A percentile compares a stretch with the other conserved stretches of the same genome.
phyloP scores from a whole-genome alignment of 2,888 invertebrate species.

The Tenthredo livida region DNA sequence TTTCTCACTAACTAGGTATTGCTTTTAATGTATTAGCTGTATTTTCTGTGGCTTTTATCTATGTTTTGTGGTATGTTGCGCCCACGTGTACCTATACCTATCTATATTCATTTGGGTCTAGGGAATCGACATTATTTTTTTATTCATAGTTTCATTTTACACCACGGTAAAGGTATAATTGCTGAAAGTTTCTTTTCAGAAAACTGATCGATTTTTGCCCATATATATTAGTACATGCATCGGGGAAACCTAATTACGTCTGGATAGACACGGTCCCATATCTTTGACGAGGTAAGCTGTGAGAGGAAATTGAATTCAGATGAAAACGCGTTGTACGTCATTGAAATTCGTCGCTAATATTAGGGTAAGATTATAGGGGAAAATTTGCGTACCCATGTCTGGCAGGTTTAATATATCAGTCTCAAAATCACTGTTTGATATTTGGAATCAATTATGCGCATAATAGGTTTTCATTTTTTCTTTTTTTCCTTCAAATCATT shows the following conservation, averaged over 20 bases:
- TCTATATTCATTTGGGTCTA: background rate
- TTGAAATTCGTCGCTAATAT: background rate
- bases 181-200: background rate
- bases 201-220: background rate
- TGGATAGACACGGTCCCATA: background rate
- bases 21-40: conserved; percentile 46
- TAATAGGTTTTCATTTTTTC: background rate
- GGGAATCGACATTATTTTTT: background rate
- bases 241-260: background rate
- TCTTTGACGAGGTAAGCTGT: background rate
- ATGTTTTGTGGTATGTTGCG: background rate
- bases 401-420: background rate
- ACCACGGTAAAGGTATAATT: no score
- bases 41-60: conserved; percentile 1
- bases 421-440: background rate
- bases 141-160: background rate
- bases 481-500: background rate
- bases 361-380: background rate
- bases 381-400: background rate
- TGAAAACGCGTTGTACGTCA: background rate
- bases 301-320: background rate
- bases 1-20: conserved; percentile 37
- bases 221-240: no score
- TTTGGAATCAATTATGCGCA: background rate
- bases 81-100: background rate